Evolutionary conservation across 2,113 vertebrate genomes (phyloP).

Genomic region (Cichladusa arquata): DNA sequence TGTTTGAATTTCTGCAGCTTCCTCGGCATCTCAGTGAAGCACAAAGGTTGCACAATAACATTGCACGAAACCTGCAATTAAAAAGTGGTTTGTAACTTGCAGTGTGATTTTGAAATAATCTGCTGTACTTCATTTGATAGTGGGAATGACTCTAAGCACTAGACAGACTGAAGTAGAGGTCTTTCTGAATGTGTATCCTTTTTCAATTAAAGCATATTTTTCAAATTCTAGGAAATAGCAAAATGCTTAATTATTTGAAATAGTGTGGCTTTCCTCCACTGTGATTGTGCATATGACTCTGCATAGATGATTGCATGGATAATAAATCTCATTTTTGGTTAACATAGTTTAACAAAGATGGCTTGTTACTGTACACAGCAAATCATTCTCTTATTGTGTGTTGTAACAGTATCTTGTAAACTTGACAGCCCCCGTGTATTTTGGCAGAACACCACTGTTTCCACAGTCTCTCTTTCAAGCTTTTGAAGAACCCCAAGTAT

Average conservation of each 20-base stretch:
- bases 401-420: slow-evolving; percentile 42
- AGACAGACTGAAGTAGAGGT: background rate
- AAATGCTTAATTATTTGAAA: background rate
- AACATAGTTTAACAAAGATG: slow-evolving; percentile 1
- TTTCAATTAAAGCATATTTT: background rate
- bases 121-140: background rate
- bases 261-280: background rate
- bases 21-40: background rate
- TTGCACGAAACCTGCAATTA: background rate
- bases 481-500: slow-evolving; percentile 55
- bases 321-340: background rate
- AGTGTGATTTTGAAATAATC: background rate
- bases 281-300: accelerated
- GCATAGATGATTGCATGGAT: background rate
- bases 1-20: background rate
- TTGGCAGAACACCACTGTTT: slow-evolving; percentile 42
- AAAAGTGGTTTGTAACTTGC: background rate
- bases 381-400: slow-evolving; percentile 18
- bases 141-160: background rate
- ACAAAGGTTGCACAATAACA: background rate
- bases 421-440: slow-evolving; percentile 7
- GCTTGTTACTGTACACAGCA: background rate
- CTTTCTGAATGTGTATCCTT: background rate
- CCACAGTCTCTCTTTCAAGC: slow-evolving; percentile 45
- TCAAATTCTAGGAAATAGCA: background rate